Evolutionary conservation across 1,140 invertebrate species (phyloP), one percentile per base, ranked within the genome.

Genomic region (Dryas iulia): DNA sequence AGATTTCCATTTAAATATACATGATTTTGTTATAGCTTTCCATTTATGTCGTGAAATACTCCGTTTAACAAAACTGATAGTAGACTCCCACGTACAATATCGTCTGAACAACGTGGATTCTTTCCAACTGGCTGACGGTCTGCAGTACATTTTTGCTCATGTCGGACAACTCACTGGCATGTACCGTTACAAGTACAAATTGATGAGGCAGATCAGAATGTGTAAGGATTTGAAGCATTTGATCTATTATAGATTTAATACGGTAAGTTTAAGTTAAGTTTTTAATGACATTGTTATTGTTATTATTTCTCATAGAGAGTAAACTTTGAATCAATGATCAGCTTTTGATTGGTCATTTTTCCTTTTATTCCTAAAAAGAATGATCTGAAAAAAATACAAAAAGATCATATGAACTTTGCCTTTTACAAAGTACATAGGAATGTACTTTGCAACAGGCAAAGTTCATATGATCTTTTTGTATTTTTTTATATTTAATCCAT

Each of bases 131-230:
- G 95, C 99, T 12, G 99, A 99, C 93, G 99, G 99, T 24, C 90
- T 99, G n/a, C 99, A 99, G 89, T 99, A 99, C 84, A 98, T 99
- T 52, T 99, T 99, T 92, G 98, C 99, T 18, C 99, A 99, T 86
- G 99, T 99, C 25, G 99, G 99, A 8, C 99, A 99, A 90, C 92
- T 99, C 12, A 99, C 99, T 3, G 99, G 99, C 87, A 99, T 99
- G 99, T 99, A 99, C 92, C 94, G 99, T 53, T 99, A 99, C 93
- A 99, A 99, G 84, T 99, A 99, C 92, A 99, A 99, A 89, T 93
- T 99, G 12, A 99, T 99, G 99, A 95, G 98, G 83, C 99, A 99
- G 93, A 99, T 99, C 73, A 93, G 99, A 59, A 99, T 99, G 99
- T 99, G 99, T 93, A 99, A 99, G 90, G 99, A 99, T 93, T 93